A percentile compares a stretch with the other conserved stretches of the same genome.
These are phyloP conservation scores for Rhopilema esculentum DNA, from an alignment of 30 jellyfish, hydroid and myxozoan genomes.

Conservation along the genomic window DNA sequence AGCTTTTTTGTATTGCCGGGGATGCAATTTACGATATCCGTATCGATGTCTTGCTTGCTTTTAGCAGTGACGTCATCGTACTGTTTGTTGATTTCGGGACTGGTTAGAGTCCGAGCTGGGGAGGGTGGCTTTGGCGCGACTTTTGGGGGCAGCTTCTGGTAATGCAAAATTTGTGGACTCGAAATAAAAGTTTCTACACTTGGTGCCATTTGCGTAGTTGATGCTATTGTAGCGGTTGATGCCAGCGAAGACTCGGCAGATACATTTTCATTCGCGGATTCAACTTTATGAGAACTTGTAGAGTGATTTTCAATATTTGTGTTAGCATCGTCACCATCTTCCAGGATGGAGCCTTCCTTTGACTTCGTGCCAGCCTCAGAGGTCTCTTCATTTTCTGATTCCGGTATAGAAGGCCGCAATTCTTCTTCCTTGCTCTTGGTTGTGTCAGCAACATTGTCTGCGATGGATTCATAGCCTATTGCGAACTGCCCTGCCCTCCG, in stretches of 20 bases:
- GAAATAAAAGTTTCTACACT: background rate
- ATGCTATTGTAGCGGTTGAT: background rate
- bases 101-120: conserved; percentile 8
- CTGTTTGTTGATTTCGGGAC: background rate
- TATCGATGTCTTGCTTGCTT: background rate
- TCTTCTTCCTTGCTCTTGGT: background rate
- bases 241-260: background rate
- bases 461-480: background rate
- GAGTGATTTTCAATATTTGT: background rate
- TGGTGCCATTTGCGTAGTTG: too few relatives aligned
- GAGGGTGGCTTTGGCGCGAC: conserved; percentile 66
- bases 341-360: background rate
- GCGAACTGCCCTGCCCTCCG: background rate
- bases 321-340: background rate
- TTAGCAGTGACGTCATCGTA: background rate
- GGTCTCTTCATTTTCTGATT: background rate
- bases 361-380: background rate
- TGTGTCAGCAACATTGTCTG: background rate
- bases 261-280: background rate
- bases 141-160: conserved; percentile 32
- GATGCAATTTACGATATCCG: background rate
- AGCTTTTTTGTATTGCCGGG: conserved; percentile 40
- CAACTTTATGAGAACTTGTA: background rate
- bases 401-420: too few relatives aligned
- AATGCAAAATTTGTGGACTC: background rate